Conservation (phyloP, 2,888 invertebrate genomes). For the Melitaea athalia region DNA sequence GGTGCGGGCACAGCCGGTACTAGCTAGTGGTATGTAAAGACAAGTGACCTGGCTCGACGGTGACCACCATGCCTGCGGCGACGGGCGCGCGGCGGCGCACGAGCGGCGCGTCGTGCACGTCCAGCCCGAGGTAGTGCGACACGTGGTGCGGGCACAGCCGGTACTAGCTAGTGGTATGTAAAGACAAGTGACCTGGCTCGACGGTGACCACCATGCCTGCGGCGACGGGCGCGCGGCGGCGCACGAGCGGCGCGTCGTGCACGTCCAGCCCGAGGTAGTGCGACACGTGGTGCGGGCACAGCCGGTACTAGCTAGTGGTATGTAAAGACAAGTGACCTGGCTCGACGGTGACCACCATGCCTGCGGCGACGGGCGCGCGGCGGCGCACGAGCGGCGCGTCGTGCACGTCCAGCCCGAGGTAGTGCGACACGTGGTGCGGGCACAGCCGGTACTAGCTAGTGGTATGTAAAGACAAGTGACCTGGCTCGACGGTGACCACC, state of each 20-base stretch:
- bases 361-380: constrained; percentile 85
- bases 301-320: too few species aligned
- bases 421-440: constrained; percentile 96
- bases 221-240: constrained; percentile 85
- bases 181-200: constrained; percentile 88
- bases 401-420: constrained; percentile 99
- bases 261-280: constrained; percentile 99
- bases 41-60: constrained; percentile 91
- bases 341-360: constrained; percentile 97
- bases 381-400: constrained; percentile 93
- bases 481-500: constrained; percentile 97
- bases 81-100: constrained; percentile 88
- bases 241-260: constrained; percentile 94
- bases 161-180: too few species aligned
- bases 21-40: too few species aligned
- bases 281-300: constrained; percentile 95
- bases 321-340: too few species aligned
- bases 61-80: constrained; percentile 93
- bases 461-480: too few species aligned
- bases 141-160: constrained; percentile 96
- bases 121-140: constrained; percentile 98
- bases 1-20: too few species aligned
- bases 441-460: too few species aligned
- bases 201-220: constrained; percentile 96
- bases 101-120: constrained; percentile 96